phyloP scores from a whole-genome alignment of 2,888 invertebrate genomes.

The Anagyrus pseudococci region DNA sequence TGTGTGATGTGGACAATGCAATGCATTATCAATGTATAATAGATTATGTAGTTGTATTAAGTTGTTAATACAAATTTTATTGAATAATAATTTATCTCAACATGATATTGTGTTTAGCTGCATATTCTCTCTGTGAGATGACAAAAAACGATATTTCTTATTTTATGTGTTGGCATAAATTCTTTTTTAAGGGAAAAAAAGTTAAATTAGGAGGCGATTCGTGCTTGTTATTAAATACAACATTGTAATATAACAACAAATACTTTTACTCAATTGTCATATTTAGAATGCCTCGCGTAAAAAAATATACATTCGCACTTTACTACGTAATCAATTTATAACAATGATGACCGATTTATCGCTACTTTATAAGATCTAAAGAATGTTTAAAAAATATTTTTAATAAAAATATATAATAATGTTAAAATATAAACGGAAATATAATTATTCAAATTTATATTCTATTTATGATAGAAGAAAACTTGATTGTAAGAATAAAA shows the following conservation, averaged over 20 bases:
- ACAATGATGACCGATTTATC: conserved; percentile 33
- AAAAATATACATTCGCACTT: conserved; percentile 6
- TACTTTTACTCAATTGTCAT: conserved; percentile 19
- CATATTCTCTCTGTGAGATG: conserved; percentile 29
- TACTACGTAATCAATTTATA: conserved; percentile 11
- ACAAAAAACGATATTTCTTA: conserved; percentile 29
- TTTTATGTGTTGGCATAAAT: conserved; percentile 11
- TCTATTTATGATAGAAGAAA: conserved; percentile 19
- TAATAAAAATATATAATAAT: conserved; percentile 23
- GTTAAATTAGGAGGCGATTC: background rate
- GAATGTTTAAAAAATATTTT: conserved; percentile 22
- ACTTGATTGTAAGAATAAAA: conserved; percentile 24
- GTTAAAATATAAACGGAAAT: conserved; percentile 22
- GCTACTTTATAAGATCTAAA: conserved; percentile 22
- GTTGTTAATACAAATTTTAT: conserved; percentile 39
- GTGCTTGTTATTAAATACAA: no score
- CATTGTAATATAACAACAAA: conserved; percentile 27
- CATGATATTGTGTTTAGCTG: conserved; percentile 23
- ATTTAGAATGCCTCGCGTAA: conserved; percentile 8
- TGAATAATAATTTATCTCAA: conserved; percentile 35
- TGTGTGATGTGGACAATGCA: conserved; percentile 41
- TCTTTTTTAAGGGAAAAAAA: conserved; percentile 8
- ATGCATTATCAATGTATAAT: conserved; percentile 44
- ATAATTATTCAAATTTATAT: conserved; percentile 20
- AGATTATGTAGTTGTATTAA: conserved; percentile 42